Percentiles rank a stretch among this genome's conserved stretches.
These are phyloP conservation scores for Argyra leucocephala DNA, from an alignment of 2,888 invertebrate genomes.

Conservation along the genomic window DNA sequence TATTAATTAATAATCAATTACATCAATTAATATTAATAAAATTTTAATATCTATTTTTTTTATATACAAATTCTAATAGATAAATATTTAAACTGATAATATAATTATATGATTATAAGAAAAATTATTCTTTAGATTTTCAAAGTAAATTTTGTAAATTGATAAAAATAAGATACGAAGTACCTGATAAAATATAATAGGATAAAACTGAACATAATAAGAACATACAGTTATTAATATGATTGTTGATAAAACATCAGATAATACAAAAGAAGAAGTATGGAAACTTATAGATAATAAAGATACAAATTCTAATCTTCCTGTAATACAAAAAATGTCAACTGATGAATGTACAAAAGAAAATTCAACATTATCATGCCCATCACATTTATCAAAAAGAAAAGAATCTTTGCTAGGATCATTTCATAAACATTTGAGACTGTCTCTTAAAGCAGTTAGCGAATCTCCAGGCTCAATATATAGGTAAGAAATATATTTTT, in stretches of 20 bases:
- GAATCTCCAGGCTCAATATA: constrained; percentile 42
- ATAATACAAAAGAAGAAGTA: constrained; percentile 36
- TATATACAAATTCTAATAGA: too few species aligned
- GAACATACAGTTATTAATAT: too few species aligned
- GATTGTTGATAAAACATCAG: constrained; percentile 39
- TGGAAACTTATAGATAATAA: constrained; percentile 41
- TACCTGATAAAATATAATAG: too few species aligned
- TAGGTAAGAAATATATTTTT: constrained; percentile 32
- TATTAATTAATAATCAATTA: too few species aligned
- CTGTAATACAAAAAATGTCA: constrained; percentile 34
- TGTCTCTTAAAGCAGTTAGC: constrained; percentile 42
- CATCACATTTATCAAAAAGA: constrained; percentile 28
- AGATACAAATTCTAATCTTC: constrained; percentile 29
- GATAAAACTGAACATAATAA: too few species aligned
- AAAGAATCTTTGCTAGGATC: constrained; percentile 41
- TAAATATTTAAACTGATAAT: too few species aligned
- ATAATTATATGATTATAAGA: too few species aligned
- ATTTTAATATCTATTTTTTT: too few species aligned
- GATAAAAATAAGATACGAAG: too few species aligned
- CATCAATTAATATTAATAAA: too few species aligned
- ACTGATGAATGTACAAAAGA: constrained; percentile 29
- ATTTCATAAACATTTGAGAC: constrained; percentile 41
- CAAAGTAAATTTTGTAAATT: too few species aligned
- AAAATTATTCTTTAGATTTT: too few species aligned
- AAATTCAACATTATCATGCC: constrained; percentile 30